Conservation (phyloP, 2,888 invertebrate genomes). For the Ophion ellenae region DNA sequence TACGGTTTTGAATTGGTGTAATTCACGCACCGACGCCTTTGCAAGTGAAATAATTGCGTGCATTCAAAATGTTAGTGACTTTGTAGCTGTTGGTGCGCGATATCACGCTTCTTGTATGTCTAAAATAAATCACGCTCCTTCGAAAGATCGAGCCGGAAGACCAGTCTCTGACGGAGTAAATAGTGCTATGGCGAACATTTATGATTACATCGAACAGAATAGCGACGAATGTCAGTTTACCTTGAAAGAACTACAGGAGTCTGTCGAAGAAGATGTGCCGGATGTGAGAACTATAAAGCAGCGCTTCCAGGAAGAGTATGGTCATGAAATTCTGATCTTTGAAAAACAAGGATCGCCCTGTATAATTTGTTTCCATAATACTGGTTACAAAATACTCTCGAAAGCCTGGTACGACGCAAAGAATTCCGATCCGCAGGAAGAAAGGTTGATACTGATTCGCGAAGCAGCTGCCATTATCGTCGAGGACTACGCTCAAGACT, state of each 20-base stretch:
- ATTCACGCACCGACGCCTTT: slow-evolving; percentile 1
- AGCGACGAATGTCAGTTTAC: slow-evolving; percentile 63
- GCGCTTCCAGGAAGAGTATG: slow-evolving; percentile 61
- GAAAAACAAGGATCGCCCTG: slow-evolving; percentile 15
- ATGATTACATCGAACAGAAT: slow-evolving; percentile 35
- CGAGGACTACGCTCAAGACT: slow-evolving; percentile 62
- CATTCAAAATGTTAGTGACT: slow-evolving; percentile 24
- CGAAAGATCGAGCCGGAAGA: slow-evolving; percentile 8
- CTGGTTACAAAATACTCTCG: slow-evolving; percentile 60
- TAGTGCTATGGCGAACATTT: slow-evolving; percentile 47
- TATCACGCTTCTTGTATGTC: slow-evolving; percentile 47
- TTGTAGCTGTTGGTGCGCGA: slow-evolving; percentile 46
- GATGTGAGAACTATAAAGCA: slow-evolving; percentile 58
- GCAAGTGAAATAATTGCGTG: slow-evolving; percentile 31
- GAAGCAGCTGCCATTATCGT: slow-evolving; percentile 58
- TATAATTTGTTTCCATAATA: slow-evolving; percentile 65
- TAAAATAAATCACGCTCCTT: background rate
- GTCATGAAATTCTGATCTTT: slow-evolving; percentile 62
- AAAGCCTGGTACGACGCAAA: slow-evolving; percentile 57
- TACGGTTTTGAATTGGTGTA: slow-evolving; percentile 1
- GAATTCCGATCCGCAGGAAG: slow-evolving; percentile 53
- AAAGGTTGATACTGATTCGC: slow-evolving; percentile 53
- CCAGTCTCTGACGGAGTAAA: slow-evolving; percentile 22
- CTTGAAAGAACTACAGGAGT: slow-evolving; percentile 45
- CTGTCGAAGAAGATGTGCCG: slow-evolving; percentile 59